Conservation (phyloP, 1,140 invertebrate genomes). For the Zophobas morio region DNA sequence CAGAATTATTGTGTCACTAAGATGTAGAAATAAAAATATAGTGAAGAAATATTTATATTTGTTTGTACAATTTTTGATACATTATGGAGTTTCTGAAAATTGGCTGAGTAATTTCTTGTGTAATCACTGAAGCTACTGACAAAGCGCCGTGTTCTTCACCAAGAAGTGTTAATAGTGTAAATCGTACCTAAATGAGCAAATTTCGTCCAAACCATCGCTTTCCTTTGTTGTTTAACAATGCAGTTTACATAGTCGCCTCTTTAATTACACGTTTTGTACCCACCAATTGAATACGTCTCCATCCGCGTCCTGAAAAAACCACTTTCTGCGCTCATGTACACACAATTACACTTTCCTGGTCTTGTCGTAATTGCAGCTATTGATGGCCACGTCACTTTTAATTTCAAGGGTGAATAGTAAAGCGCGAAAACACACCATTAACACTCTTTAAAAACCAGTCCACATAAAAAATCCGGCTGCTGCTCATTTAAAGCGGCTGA, state of each 20-base stretch:
- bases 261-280: slow-evolving; percentile 29
- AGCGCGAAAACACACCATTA: slow-evolving; percentile 16
- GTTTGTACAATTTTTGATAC: no score
- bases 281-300: slow-evolving; percentile 31
- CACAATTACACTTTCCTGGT: slow-evolving; percentile 20
- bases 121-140: no score
- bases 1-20: no score
- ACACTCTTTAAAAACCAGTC: background rate
- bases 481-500: background rate
- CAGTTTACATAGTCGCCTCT: background rate
- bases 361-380: slow-evolving; percentile 13
- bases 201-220: background rate
- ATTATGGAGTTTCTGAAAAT: no score
- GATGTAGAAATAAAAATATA: no score
- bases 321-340: background rate
- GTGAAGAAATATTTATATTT: no score
- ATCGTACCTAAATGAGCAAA: background rate
- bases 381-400: slow-evolving; percentile 9
- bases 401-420: slow-evolving; percentile 12
- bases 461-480: slow-evolving; percentile 9
- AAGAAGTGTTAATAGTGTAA: background rate
- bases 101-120: no score
- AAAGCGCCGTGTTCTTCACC: no score
- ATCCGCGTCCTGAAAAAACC: background rate
- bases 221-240: slow-evolving; percentile 1